Conservation (phyloP, 2,888 invertebrate species). For the Seira musarum region DNA sequence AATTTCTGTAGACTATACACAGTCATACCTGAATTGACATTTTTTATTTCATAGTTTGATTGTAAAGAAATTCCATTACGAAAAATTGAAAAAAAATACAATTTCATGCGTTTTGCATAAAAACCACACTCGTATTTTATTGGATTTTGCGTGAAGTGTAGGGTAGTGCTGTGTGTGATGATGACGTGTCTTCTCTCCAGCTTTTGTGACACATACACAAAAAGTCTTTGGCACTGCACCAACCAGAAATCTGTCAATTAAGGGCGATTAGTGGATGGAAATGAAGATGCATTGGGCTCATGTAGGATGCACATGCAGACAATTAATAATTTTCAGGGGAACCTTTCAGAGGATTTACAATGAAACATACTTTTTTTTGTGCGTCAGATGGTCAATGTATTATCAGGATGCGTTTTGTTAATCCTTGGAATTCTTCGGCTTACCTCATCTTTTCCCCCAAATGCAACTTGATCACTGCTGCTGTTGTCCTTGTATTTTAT, state of each 20-base stretch:
- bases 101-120: too few relatives aligned
- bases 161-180: background rate
- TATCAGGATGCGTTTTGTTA: background rate
- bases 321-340: background rate
- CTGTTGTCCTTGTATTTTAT: too few relatives aligned
- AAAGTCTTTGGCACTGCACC: background rate
- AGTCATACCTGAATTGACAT: background rate
- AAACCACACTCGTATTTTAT: too few relatives aligned
- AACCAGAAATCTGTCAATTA: background rate
- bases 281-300: constrained; percentile 1
- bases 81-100: too few relatives aligned
- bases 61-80: too few relatives aligned
- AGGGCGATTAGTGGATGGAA: background rate
- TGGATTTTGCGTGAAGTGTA: too few relatives aligned
- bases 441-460: background rate
- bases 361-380: background rate
- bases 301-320: background rate
- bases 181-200: constrained; percentile 8
- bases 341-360: background rate
- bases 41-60: too few relatives aligned
- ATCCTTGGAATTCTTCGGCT: background rate
- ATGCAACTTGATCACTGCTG: background rate
- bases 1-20: background rate
- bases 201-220: too few relatives aligned
- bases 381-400: constrained; percentile 3